Percentiles rank a stretch among this genome's conserved stretches.
phyloP scores from a whole-genome alignment of 1,140 invertebrate species.

The Nixonia krombeini region DNA sequence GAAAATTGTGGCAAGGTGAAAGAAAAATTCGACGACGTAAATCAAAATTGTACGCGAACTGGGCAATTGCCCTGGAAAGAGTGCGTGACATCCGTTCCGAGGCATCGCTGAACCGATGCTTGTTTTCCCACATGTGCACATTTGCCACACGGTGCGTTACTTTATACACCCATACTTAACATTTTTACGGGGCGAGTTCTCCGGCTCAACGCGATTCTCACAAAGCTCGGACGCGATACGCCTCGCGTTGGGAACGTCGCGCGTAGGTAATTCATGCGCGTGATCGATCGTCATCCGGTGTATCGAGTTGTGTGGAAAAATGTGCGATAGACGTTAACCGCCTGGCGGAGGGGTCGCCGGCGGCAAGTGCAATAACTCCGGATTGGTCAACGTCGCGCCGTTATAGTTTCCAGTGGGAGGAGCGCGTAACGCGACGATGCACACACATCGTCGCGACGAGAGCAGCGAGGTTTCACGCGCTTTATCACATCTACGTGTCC shows the following conservation, averaged over 20 bases:
- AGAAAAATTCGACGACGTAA: no score
- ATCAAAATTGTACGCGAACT: no score
- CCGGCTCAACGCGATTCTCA: slow-evolving; percentile 27
- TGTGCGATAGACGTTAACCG: neutral
- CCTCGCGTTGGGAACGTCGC: slow-evolving; percentile 10
- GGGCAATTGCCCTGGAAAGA: no score
- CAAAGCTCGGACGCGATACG: slow-evolving; percentile 4
- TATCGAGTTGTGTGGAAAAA: slow-evolving; percentile 10
- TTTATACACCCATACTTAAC: no score
- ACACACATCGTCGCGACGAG: slow-evolving; percentile 10
- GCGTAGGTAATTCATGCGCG: slow-evolving; percentile 25
- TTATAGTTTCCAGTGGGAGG: slow-evolving; percentile 42
- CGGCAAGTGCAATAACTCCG: slow-evolving; percentile 4
- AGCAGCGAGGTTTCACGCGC: no score
- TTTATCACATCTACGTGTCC: no score
- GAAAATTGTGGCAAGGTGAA: no score
- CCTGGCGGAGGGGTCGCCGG: slow-evolving; percentile 9
- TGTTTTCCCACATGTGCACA: no score
- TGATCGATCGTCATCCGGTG: slow-evolving; percentile 29
- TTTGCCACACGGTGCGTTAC: no score
- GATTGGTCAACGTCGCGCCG: slow-evolving; percentile 34
- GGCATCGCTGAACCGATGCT: no score
- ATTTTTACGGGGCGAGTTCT: no score
- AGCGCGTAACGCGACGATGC: slow-evolving; percentile 42
- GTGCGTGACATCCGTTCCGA: no score